Evolutionary conservation across 1,140 invertebrate species (phyloP), one percentile per base, ranked within the genome.

Genomic region (Drosophila arizonae): DNA sequence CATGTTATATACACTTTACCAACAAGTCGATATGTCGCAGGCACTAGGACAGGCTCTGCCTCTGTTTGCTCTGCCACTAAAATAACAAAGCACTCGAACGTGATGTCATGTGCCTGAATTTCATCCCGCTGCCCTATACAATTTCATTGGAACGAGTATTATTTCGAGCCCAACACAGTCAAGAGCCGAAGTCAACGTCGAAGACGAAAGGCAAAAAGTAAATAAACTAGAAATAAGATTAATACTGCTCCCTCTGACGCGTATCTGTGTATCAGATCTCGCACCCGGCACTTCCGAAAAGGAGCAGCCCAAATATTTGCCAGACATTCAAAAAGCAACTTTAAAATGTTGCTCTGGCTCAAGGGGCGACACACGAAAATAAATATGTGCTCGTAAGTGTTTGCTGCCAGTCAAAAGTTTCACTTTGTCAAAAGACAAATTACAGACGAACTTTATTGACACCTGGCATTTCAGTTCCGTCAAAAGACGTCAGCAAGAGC

Each of bases 141-240:
- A 24, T 51, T 48, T 43, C 13, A 1, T 0, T 26, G 24, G 11
- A 4, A 6, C 10, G 24, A n/a, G 24, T 30, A 1, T 26, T 50
- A 15, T 36, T 62, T 50, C 11, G 17, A 64, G 64, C 71, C 21
- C 45, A 82, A 6, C 33, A 50, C 54, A 79, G 61, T 76, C 64
- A 56, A 79, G 51, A 60, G 68, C 60, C 33, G 39, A 30, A 60
- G 50, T 60, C 68, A 26, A 30, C 3, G 28, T 30, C 28, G 6
- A 2, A 30, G 28, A 4, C 28, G 28, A 30, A 75, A 43, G 50
- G 62, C 39, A 56, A 71, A 71, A 76, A 64, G 72, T 69, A 78
- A 82, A 84, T 69, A 76, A 72, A 82, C 80, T 79, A 50, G 63
- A 78, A 82, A 82, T 76, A 61, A 69, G 72, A 82, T 82, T 82